These are phyloP conservation scores for Okapia johnstoni DNA, from an alignment of 2,113 vertebrate species.

Conservation along the genomic window DNA sequence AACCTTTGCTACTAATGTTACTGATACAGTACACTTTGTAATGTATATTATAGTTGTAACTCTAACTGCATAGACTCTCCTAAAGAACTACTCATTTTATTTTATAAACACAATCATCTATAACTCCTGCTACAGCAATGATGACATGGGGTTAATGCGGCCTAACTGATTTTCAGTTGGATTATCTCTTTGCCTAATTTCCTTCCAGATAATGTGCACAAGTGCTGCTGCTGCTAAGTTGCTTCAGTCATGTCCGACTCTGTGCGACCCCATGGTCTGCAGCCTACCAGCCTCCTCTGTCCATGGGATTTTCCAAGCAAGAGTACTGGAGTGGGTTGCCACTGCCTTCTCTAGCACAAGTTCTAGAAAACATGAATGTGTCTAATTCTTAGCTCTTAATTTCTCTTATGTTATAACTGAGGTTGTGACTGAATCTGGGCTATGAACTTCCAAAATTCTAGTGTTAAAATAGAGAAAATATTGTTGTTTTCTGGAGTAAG, in stretches of 20 bases:
- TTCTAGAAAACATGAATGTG: not conserved
- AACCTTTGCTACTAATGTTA: not conserved
- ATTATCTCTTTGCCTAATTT: not conserved
- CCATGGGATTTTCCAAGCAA: too few relatives aligned
- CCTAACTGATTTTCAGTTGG: not conserved
- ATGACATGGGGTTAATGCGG: not conserved
- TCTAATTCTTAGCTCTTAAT: not conserved
- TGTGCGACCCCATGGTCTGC: too few relatives aligned
- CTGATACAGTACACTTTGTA: not conserved
- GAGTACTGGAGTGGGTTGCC: too few relatives aligned
- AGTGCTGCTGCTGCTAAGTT: not conserved
- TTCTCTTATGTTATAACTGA: not conserved
- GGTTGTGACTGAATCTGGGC: not conserved
- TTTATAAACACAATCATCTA: not conserved
- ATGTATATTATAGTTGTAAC: not conserved
- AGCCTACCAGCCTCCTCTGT: too few relatives aligned
- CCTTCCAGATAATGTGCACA: not conserved
- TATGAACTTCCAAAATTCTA: not conserved
- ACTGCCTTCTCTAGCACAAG: not conserved
- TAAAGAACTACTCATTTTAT: not conserved
- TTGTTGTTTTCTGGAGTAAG: constrained; percentile 4
- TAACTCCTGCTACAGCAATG: not conserved
- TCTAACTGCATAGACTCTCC: not conserved
- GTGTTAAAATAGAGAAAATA: constrained; percentile 7
- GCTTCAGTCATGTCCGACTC: too few relatives aligned